These are phyloP conservation scores for Torymus auratus DNA, from an alignment of 2,888 invertebrate genomes.

Conservation along the genomic window DNA sequence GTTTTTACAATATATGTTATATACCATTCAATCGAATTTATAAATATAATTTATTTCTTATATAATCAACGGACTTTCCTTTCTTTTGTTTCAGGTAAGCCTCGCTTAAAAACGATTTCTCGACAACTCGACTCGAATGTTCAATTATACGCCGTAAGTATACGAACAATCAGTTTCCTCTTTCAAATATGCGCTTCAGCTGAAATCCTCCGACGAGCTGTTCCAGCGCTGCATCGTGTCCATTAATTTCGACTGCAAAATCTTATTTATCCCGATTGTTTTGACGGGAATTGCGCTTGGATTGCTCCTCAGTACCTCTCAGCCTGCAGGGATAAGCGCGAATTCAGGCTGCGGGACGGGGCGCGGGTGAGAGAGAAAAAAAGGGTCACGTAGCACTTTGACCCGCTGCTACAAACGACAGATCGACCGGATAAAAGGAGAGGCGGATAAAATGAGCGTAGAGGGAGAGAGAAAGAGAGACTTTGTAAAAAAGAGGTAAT, in stretches of 20 bases:
- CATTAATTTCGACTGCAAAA: slow-evolving; percentile 16
- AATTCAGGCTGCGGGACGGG: neutral
- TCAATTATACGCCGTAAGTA: slow-evolving; percentile 12
- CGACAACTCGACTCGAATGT: neutral
- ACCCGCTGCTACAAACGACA: slow-evolving; percentile 48
- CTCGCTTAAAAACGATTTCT: neutral
- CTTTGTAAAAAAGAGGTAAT: slow-evolving; percentile 56
- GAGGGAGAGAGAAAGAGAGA: slow-evolving; percentile 3
- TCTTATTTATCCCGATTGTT: slow-evolving; percentile 54
- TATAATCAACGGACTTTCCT: neutral
- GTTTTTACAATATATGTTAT: too few relatives aligned
- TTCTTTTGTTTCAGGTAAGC: slow-evolving; percentile 31
- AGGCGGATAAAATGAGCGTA: slow-evolving; percentile 47
- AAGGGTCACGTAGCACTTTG: slow-evolving; percentile 57
- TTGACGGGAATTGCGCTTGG: slow-evolving; percentile 49
- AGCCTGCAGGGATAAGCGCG: slow-evolving; percentile 39
- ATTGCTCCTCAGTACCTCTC: slow-evolving; percentile 29
- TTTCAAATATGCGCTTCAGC: slow-evolving; percentile 1
- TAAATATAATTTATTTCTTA: too few relatives aligned
- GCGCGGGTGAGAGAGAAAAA: slow-evolving; percentile 57
- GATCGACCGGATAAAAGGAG: slow-evolving; percentile 48
- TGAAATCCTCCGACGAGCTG: neutral
- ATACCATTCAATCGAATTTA: too few relatives aligned
- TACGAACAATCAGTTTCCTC: slow-evolving; percentile 15
- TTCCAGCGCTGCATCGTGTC: neutral